phyloP scores from a whole-genome alignment of 2,113 vertebrate species.

The Leuciscus idus region DNA sequence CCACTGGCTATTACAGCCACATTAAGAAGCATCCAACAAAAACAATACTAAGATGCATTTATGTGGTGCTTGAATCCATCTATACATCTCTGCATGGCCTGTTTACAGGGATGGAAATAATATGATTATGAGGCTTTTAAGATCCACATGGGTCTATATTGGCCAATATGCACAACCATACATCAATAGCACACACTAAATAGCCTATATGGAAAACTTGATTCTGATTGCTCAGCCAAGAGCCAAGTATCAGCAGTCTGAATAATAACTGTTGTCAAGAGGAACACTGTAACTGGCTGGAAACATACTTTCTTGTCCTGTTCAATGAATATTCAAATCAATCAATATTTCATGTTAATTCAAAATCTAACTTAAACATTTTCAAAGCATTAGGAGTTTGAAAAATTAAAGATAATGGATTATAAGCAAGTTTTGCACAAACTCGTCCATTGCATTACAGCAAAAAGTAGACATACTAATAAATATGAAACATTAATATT shows the following conservation, averaged over 20 bases:
- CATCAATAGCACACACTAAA: neutral
- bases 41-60: neutral
- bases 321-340: neutral
- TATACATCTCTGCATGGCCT: neutral
- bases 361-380: neutral
- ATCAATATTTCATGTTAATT: neutral
- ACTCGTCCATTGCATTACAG: neutral
- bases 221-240: neutral
- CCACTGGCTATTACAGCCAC: neutral
- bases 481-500: neutral
- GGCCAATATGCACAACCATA: neutral
- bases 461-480: neutral
- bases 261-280: neutral
- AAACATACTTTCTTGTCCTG: neutral
- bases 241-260: neutral
- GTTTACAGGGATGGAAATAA: neutral
- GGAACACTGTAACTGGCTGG: neutral
- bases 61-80: neutral
- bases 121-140: neutral
- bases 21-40: neutral
- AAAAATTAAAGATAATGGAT: neutral
- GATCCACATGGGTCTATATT: neutral
- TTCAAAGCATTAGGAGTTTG: neutral
- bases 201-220: neutral
- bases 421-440: neutral